phyloP scores from a whole-genome alignment of 2,888 invertebrate genomes.

The Leistus spinibarbis region DNA sequence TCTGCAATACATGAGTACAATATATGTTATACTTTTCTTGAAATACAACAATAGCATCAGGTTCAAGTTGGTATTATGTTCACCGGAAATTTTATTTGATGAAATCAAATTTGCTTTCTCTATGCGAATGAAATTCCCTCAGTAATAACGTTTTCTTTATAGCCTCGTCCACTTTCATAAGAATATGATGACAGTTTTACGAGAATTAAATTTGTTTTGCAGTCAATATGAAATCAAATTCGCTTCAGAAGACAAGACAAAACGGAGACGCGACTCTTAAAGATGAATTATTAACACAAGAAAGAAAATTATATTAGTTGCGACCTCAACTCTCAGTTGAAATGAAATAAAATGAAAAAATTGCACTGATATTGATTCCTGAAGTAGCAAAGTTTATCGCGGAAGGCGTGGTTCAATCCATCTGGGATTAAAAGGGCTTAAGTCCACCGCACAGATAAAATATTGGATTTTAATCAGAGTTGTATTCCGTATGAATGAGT shows the following conservation, averaged over 20 bases:
- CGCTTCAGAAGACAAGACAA: no score
- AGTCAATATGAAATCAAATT: no score
- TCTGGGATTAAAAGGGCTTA: neutral
- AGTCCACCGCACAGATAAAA: neutral
- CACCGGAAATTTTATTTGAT: neutral
- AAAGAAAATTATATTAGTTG: neutral
- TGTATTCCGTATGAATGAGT: neutral
- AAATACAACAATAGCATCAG: neutral
- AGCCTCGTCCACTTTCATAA: no score
- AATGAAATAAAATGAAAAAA: neutral
- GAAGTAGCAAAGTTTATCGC: no score
- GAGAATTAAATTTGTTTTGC: no score
- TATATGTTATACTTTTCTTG: neutral
- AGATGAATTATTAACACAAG: neutral
- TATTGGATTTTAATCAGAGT: neutral
- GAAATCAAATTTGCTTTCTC: neutral
- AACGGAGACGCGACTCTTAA: no score
- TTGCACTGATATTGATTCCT: neutral
- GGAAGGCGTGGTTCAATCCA: neutral
- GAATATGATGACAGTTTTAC: no score
- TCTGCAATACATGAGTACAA: constrained; percentile 7
- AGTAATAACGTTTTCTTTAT: no score
- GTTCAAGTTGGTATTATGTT: neutral
- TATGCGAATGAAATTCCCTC: no score
- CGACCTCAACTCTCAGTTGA: neutral